phyloP scores from a whole-genome alignment of 2,888 invertebrate species.

The Eupithecia vulgata region DNA sequence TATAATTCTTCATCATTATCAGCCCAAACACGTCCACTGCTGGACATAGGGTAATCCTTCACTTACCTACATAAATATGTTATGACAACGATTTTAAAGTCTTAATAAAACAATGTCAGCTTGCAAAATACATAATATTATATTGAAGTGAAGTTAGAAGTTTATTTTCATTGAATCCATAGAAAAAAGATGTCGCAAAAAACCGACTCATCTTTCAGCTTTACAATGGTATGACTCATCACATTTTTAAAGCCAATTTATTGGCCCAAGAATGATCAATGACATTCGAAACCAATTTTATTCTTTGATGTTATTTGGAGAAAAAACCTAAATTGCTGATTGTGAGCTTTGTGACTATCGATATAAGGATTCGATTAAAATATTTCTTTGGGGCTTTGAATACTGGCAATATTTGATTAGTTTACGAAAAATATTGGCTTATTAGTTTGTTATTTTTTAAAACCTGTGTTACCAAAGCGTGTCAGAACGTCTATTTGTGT shows the following conservation, averaged over 20 bases:
- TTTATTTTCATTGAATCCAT: neutral
- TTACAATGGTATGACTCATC: constrained; percentile 1
- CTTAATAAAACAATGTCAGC: neutral
- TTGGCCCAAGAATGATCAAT: constrained; percentile 12
- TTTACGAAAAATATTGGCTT: neutral
- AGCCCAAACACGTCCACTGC: too few relatives aligned
- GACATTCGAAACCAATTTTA: neutral
- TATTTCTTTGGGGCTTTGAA: neutral
- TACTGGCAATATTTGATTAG: neutral
- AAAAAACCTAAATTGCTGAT: neutral
- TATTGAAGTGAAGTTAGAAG: neutral
- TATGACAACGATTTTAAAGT: neutral
- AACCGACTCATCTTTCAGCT: neutral
- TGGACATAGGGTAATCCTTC: neutral
- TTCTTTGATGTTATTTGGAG: constrained; percentile 8
- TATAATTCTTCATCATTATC: too few relatives aligned
- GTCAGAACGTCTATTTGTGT: too few relatives aligned
- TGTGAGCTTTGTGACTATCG: neutral
- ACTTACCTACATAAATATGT: neutral
- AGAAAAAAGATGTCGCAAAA: neutral
- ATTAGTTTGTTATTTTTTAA: neutral
- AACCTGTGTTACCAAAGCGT: too few relatives aligned
- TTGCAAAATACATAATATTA: too few relatives aligned
- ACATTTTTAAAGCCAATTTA: constrained; percentile 13
- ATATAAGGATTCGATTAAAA: neutral